Conservation (phyloP, 2,113 vertebrate genomes). For the Trinectes maculatus region DNA sequence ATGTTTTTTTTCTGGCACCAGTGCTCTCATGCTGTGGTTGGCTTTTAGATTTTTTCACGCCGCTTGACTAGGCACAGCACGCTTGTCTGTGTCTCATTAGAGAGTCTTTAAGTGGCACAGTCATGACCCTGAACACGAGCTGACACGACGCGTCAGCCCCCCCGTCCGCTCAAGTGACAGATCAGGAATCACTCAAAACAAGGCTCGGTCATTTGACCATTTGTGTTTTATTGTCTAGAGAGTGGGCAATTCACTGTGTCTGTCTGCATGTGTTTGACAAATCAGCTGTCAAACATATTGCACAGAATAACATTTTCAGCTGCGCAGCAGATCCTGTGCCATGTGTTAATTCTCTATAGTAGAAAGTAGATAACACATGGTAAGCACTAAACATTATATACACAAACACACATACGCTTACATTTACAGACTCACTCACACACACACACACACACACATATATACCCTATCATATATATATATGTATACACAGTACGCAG, state of each 20-base stretch:
- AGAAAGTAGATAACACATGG: conserved; percentile 3
- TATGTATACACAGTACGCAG: background rate
- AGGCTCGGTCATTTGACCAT: conserved; percentile 34
- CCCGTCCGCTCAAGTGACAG: conserved; percentile 60
- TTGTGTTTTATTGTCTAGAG: conserved; percentile 36
- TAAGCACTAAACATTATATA: background rate
- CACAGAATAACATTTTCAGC: conserved; percentile 32
- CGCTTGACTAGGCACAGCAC: conserved; percentile 32
- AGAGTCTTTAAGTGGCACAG: conserved; percentile 60
- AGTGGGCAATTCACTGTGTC: conserved; percentile 23
- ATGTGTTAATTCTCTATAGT: conserved; percentile 30
- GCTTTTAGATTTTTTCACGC: conserved; percentile 37
- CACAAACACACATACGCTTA: too few relatives aligned
- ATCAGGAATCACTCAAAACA: conserved; percentile 52
- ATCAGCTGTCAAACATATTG: conserved; percentile 49
- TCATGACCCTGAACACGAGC: conserved; percentile 69
- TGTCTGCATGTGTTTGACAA: conserved; percentile 47
- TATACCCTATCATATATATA: background rate
- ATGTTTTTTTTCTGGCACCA: conserved; percentile 13
- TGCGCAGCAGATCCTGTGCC: conserved; percentile 30
- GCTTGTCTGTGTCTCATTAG: conserved; percentile 68
- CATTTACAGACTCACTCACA: too few relatives aligned
- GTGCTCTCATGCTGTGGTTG: conserved; percentile 23
- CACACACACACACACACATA: too few relatives aligned
- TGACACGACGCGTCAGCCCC: conserved; percentile 56